phyloP scores from a whole-genome alignment of 2,113 vertebrate species.

The Leptobrachium leishanense region DNA sequence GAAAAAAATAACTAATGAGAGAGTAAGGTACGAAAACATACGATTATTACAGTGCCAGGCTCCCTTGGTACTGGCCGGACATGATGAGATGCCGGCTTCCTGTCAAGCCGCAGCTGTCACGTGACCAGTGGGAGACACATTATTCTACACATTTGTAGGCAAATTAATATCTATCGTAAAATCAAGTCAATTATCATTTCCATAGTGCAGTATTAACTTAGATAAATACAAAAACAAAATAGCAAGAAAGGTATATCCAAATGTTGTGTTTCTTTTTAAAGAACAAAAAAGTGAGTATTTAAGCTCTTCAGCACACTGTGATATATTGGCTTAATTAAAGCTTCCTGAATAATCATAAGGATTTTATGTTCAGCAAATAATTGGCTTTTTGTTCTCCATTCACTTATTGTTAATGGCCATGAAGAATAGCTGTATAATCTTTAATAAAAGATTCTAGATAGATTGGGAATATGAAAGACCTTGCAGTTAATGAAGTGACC shows the following conservation, averaged over 20 bases:
- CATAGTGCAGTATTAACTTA: too few relatives aligned
- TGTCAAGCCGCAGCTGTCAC: too few relatives aligned
- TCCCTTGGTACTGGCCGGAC: too few relatives aligned
- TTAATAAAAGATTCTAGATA: conserved; percentile 50
- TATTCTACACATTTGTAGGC: too few relatives aligned
- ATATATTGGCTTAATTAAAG: conserved; percentile 85
- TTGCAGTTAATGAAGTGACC: conserved; percentile 53
- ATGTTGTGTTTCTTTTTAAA: conserved; percentile 51
- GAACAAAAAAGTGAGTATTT: conserved; percentile 48
- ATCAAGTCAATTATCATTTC: too few relatives aligned
- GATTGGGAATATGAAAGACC: conserved; percentile 42
- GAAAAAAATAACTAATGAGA: too few relatives aligned
- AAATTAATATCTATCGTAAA: too few relatives aligned
- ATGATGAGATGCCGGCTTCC: too few relatives aligned
- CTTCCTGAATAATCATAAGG: conserved; percentile 74
- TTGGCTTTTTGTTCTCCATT: conserved; percentile 65
- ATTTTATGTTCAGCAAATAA: conserved; percentile 77
- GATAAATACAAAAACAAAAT: background rate
- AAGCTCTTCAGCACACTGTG: conserved; percentile 60
- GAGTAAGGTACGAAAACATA: too few relatives aligned
- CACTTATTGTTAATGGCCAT: conserved; percentile 64
- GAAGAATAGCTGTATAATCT: conserved; percentile 51
- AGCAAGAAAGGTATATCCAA: background rate
- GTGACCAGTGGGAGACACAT: too few relatives aligned
- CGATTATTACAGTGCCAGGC: too few relatives aligned